Evolutionary conservation across 2,113 vertebrate species (phyloP), one percentile per base, ranked within the genome.

Genomic region (Mesitornis unicolor): DNA sequence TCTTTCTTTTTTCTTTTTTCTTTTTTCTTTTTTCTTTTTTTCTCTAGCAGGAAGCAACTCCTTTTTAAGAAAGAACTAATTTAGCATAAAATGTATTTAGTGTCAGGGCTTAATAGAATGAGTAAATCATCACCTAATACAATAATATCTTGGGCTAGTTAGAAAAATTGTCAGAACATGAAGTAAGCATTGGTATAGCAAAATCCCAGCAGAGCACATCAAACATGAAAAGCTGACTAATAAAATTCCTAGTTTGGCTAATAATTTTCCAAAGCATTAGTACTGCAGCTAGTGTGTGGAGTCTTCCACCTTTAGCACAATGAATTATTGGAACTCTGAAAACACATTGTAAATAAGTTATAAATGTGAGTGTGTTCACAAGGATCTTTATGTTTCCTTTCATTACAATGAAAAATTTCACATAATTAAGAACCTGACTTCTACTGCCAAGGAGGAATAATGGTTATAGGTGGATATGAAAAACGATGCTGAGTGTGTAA

Each of bases 31-130:
- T 89, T 63, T 74, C 24, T 63, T 61, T 60, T 81, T 65, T 87
- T 16, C 64, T 50, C 31, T 42, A 21, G 45, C 22, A 43, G 50
- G 19, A 77, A 54, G 42, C 53, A 89, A 84, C 24, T 36, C 36
- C 33, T 85, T 88, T 85, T 83, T 31, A 91, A 83, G 82, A 80
- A 93, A 91, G 45, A 76, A 69, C 50, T 80, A 77, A 93, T 92
- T 93, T 77, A 91, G 77, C 68, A 85, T 94, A 91, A 91, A 95
- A 82, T 91, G 18, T 75, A 88, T 94, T 95, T 96, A 89, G 67
- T 96, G 88, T 87, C 90, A 93, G 57, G 48, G 33, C 74, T 96
- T 93, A 97, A 94, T 89, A 95, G 85, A 96, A 92, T 78, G 80
- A 79, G 85, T 94, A 97, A 94, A 95, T 93, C 47, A 90, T 91